These are phyloP conservation scores for Bombus waltoni DNA, from an alignment of 1,140 invertebrate genomes.

Conservation along the genomic window DNA sequence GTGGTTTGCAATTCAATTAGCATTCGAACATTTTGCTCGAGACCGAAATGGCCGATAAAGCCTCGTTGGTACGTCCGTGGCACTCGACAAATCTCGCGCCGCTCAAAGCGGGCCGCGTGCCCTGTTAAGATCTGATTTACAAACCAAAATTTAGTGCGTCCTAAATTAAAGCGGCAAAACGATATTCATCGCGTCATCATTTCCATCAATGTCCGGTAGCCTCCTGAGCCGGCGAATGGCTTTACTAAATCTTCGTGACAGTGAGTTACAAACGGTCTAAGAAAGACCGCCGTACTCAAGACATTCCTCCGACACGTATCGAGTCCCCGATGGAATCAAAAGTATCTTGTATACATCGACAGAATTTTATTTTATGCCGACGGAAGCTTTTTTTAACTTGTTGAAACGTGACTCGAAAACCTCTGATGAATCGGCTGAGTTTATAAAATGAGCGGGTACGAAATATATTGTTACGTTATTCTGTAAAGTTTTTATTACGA, in stretches of 20 bases:
- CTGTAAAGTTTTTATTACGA: neutral
- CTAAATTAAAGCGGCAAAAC: constrained; percentile 58
- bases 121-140: constrained; percentile 58
- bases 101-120: constrained; percentile 21
- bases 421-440: no score
- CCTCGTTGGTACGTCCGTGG: neutral
- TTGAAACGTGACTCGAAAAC: neutral
- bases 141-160: constrained; percentile 56
- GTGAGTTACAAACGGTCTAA: constrained; percentile 3
- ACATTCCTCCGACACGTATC: neutral
- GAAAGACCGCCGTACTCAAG: neutral
- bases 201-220: constrained; percentile 56
- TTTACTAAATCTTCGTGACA: constrained; percentile 44
- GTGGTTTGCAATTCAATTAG: constrained; percentile 46
- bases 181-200: constrained; percentile 53
- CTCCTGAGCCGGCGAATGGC: neutral
- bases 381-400: neutral
- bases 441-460: neutral
- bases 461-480: neutral
- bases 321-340: neutral
- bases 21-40: constrained; percentile 7
- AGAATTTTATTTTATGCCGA: neutral
- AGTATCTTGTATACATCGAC: neutral
- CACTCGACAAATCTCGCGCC: constrained; percentile 37
- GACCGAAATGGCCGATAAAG: constrained; percentile 29